Conservation (phyloP, 2,888 invertebrate genomes). For the Eupithecia centaureata region DNA sequence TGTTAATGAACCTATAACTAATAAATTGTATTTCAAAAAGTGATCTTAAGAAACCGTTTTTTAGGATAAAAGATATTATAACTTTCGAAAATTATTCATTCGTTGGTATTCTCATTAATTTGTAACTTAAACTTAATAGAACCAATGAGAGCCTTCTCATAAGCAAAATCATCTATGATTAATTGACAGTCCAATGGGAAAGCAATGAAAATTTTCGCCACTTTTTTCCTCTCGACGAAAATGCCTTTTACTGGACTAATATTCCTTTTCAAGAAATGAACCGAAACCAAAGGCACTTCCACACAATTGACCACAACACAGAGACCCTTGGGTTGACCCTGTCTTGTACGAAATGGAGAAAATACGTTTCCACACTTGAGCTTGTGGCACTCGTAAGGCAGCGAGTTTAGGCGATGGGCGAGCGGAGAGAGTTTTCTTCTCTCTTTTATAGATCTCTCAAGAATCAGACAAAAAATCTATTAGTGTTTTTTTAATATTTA, state of each 20-base stretch:
- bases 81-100: neutral
- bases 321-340: conserved; percentile 55
- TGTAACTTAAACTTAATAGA: too few species aligned
- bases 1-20: too few species aligned
- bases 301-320: conserved; percentile 65
- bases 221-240: neutral
- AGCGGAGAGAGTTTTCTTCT: neutral
- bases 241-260: neutral
- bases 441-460: too few species aligned
- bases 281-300: conserved; percentile 55
- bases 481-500: too few species aligned
- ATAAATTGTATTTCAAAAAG: too few species aligned
- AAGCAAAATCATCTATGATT: neutral
- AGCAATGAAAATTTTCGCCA: neutral
- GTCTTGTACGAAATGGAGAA: conserved; percentile 65
- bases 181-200: neutral
- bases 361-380: conserved; percentile 48
- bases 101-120: neutral
- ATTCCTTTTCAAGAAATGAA: conserved; percentile 42
- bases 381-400: conserved; percentile 29
- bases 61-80: neutral
- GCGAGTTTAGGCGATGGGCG: neutral
- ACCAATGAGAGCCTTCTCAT: too few species aligned
- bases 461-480: too few species aligned
- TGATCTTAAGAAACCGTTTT: neutral